Conservation (phyloP, 2,888 invertebrate species). For the Gryllus longicercus region DNA sequence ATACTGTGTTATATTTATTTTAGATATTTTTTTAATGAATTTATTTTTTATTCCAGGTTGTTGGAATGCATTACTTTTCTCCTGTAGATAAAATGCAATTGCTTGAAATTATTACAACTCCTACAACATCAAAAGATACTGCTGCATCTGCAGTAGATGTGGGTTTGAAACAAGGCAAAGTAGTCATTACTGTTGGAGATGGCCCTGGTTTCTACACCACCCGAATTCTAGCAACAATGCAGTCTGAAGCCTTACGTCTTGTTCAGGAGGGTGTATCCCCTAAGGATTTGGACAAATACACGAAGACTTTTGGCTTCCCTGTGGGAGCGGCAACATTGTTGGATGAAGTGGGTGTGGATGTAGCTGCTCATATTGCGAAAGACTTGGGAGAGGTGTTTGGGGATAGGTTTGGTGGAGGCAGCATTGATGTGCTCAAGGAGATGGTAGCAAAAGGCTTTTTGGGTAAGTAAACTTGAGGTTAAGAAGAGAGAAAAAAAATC, state of each 20-base stretch:
- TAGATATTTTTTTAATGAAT: not conserved
- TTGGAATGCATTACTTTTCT: conserved; percentile 99
- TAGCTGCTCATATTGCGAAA: conserved; percentile 90
- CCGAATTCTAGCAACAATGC: conserved; percentile 87
- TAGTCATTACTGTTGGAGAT: conserved; percentile 96
- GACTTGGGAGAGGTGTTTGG: conserved; percentile 85
- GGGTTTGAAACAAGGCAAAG: conserved; percentile 94
- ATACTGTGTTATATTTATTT: too few relatives aligned
- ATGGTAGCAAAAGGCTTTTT: conserved; percentile 87
- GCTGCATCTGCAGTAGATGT: conserved; percentile 83
- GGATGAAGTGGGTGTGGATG: conserved; percentile 95
- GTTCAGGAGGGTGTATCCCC: conserved; percentile 88
- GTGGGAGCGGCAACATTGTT: conserved; percentile 94
- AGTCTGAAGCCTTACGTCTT: conserved; percentile 81
- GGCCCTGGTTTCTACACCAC: conserved; percentile 99
- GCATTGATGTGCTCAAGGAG: conserved; percentile 75
- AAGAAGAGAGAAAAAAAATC: too few relatives aligned
- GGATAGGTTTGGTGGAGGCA: conserved; percentile 78
- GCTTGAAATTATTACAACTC: conserved; percentile 95
- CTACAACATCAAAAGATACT: conserved; percentile 92
- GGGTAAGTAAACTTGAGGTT: conserved; percentile 50
- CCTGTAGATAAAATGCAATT: conserved; percentile 99
- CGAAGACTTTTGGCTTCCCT: conserved; percentile 91
- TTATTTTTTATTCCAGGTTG: conserved; percentile 48
- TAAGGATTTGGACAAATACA: conserved; percentile 80